phyloP scores from a whole-genome alignment of 2,113 vertebrate species.

The Sapayoa aenigma region DNA sequence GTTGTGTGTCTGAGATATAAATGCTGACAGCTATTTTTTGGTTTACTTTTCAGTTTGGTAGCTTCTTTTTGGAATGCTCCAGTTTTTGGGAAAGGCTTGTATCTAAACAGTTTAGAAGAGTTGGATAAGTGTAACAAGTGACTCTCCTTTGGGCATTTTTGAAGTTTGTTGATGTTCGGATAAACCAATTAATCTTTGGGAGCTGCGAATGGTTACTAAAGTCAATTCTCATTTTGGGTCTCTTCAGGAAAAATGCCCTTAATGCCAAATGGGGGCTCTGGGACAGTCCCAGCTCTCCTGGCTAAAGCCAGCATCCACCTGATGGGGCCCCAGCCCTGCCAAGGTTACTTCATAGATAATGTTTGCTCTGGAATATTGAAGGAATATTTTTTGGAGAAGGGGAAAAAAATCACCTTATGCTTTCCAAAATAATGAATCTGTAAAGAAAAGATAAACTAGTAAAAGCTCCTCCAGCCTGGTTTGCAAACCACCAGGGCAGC shows the following conservation, averaged over 20 bases:
- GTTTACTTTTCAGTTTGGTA: not conserved
- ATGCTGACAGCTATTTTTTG: not conserved
- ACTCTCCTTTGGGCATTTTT: not conserved
- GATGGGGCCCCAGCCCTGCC: not conserved
- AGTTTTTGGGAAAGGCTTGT: not conserved
- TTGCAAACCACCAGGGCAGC: not conserved
- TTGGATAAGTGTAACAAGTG: not conserved
- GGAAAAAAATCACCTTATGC: not conserved
- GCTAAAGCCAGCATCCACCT: not conserved
- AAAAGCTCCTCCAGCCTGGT: not conserved
- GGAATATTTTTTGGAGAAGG: not conserved
- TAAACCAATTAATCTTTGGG: not conserved
- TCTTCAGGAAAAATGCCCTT: not conserved
- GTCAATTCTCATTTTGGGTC: not conserved
- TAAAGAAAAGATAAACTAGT: not conserved
- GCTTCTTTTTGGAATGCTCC: not conserved
- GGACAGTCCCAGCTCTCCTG: rapidly evolving
- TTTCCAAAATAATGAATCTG: not conserved
- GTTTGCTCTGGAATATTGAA: not conserved
- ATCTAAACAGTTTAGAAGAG: not conserved
- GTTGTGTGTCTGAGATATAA: not conserved
- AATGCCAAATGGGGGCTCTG: not conserved
- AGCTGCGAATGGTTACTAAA: not conserved
- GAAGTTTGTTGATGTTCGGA: not conserved
- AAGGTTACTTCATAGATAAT: not conserved